Percentiles rank a stretch among this genome's conserved stretches.
Conservation (phyloP, 1,140 invertebrate genomes). For the Drosophila quadrilineata region DNA sequence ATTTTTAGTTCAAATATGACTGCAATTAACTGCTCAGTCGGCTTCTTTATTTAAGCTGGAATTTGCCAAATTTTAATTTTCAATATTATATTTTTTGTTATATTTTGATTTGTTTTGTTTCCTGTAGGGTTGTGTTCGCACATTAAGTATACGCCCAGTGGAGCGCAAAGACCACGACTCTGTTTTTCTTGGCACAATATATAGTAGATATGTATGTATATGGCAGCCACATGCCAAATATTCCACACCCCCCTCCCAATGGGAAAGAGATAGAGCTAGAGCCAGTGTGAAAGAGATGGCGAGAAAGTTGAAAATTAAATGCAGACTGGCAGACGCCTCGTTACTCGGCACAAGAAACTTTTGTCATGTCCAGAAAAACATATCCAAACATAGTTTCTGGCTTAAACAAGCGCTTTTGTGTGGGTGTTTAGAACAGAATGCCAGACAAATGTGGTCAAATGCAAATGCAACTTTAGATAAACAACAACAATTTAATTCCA, state of each 20-base stretch:
- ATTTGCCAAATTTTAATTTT: too few species aligned
- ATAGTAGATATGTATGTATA: conserved; percentile 6
- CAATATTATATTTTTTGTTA: too few species aligned
- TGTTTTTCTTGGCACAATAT: conserved; percentile 20
- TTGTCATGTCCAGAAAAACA: conserved; percentile 20
- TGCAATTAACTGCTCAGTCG: too few species aligned
- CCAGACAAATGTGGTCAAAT: too few species aligned
- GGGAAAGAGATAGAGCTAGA: background rate
- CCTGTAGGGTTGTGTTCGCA: conserved; percentile 7
- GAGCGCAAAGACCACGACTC: conserved; percentile 2
- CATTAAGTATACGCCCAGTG: conserved; percentile 27
- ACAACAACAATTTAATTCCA: conserved; percentile 60
- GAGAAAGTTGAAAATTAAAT: conserved; percentile 17
- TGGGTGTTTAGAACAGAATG: too few species aligned
- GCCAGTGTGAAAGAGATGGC: background rate
- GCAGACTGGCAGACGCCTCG: conserved; percentile 42
- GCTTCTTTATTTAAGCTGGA: too few species aligned
- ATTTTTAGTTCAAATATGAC: background rate
- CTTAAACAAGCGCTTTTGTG: too few species aligned
- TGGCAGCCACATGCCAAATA: conserved; percentile 40
- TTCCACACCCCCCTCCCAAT: background rate
- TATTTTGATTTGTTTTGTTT: too few species aligned
- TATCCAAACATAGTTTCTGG: background rate
- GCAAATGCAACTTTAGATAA: conserved; percentile 62
- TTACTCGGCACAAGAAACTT: conserved; percentile 14